Conservation (phyloP, 2,888 invertebrate species). For the Mimachlamys varia region DNA sequence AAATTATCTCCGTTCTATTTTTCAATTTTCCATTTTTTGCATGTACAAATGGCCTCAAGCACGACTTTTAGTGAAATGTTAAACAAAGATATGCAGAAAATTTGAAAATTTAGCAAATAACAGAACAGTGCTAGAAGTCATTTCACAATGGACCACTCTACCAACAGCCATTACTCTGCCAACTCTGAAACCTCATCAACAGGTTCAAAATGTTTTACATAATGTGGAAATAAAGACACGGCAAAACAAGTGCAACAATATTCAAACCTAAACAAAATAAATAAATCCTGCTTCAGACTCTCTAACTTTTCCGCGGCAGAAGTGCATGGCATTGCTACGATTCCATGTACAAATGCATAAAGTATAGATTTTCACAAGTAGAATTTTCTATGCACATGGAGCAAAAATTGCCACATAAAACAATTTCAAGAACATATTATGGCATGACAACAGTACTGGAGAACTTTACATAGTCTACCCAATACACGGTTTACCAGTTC, state of each 20-base stretch:
- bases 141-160: background rate
- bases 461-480: too few relatives aligned
- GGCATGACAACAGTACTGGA: too few relatives aligned
- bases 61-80: too few relatives aligned
- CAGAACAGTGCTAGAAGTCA: background rate
- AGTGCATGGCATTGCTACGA: background rate
- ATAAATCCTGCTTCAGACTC: background rate
- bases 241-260: background rate
- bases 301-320: background rate
- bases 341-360: background rate
- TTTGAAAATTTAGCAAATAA: background rate
- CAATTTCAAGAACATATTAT: too few relatives aligned
- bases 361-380: too few relatives aligned
- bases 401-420: too few relatives aligned
- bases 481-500: too few relatives aligned
- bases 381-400: too few relatives aligned
- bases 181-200: background rate
- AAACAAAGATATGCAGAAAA: background rate
- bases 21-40: background rate
- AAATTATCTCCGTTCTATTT: background rate
- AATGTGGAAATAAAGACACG: background rate
- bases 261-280: background rate
- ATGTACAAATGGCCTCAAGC: background rate
- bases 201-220: background rate
- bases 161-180: background rate